phyloP scores from a whole-genome alignment of 1,140 invertebrate species.

The Drosophila serrata region DNA sequence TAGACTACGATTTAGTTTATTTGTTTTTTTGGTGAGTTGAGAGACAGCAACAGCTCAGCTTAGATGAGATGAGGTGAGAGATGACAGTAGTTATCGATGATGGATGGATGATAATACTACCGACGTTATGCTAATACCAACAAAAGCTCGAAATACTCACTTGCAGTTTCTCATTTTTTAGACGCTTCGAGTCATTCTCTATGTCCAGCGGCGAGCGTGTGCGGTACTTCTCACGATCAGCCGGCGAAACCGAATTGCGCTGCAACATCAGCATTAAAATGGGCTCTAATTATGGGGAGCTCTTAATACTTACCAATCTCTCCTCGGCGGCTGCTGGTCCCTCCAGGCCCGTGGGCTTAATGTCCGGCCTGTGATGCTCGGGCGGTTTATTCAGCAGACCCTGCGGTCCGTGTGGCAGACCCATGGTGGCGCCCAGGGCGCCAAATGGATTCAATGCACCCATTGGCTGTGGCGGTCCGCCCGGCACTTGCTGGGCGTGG shows the following conservation, averaged over 20 bases:
- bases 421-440: constrained; percentile 84
- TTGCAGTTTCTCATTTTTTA: constrained; percentile 95
- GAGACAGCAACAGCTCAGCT: constrained; percentile 65
- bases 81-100: constrained; percentile 26
- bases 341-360: constrained; percentile 82
- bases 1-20: constrained; percentile 52
- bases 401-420: constrained; percentile 82
- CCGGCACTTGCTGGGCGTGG: constrained; percentile 85
- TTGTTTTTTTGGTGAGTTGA: constrained; percentile 76
- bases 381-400: constrained; percentile 84
- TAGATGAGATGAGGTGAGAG: constrained; percentile 36
- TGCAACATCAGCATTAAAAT: constrained; percentile 59
- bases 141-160: constrained; percentile 87
- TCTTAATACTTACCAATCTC: constrained; percentile 68
- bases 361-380: constrained; percentile 84
- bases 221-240: constrained; percentile 94
- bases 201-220: constrained; percentile 89
- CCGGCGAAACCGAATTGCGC: constrained; percentile 94
- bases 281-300: not conserved
- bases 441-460: constrained; percentile 83
- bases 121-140: constrained; percentile 4
- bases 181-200: constrained; percentile 90
- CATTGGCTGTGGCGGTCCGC: constrained; percentile 84
- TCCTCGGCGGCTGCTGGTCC: constrained; percentile 84
- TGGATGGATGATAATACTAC: constrained; percentile 28